Percentiles rank a stretch among this genome's conserved stretches.
Conservation (phyloP, 2,888 invertebrate genomes). For the Drosophila formosana region DNA sequence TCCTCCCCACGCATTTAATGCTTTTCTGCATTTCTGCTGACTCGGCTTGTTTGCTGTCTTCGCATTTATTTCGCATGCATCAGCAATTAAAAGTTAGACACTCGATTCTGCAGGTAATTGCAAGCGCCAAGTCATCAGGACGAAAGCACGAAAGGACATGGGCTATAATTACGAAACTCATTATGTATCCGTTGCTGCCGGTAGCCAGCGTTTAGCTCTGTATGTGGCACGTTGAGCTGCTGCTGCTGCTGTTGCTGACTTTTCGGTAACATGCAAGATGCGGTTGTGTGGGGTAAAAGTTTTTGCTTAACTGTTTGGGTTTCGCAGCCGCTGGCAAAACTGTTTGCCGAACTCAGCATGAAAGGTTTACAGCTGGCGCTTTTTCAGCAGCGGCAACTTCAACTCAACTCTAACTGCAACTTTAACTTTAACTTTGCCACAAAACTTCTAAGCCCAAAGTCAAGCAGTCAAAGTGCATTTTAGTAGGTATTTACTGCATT, state of each 20-base stretch:
- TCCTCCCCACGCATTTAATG: conserved; percentile 5
- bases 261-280: conserved; percentile 28
- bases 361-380: conserved; percentile 26
- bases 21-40: conserved; percentile 28
- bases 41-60: conserved; percentile 27
- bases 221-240: conserved; percentile 25
- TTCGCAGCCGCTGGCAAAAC: conserved; percentile 61
- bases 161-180: conserved; percentile 72
- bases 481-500: conserved; percentile 56
- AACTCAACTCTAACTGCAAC: conserved; percentile 18
- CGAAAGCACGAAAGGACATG: conserved; percentile 25
- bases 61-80: conserved; percentile 67
- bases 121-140: conserved; percentile 46
- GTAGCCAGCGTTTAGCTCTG: conserved; percentile 1
- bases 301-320: conserved; percentile 66
- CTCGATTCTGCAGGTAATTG: conserved; percentile 70
- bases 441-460: conserved; percentile 64
- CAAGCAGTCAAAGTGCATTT: conserved; percentile 78
- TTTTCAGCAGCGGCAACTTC: conserved; percentile 17
- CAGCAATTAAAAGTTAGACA: conserved; percentile 76
- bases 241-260: conserved; percentile 3
- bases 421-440: conserved; percentile 16
- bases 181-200: conserved; percentile 47
- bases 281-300: conserved; percentile 47
- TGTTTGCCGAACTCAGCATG: conserved; percentile 65